Percentiles rank a stretch among this genome's conserved stretches.
Evolutionary conservation across 2,888 invertebrate species (phyloP).

Genomic region (Tiliacea aurago): DNA sequence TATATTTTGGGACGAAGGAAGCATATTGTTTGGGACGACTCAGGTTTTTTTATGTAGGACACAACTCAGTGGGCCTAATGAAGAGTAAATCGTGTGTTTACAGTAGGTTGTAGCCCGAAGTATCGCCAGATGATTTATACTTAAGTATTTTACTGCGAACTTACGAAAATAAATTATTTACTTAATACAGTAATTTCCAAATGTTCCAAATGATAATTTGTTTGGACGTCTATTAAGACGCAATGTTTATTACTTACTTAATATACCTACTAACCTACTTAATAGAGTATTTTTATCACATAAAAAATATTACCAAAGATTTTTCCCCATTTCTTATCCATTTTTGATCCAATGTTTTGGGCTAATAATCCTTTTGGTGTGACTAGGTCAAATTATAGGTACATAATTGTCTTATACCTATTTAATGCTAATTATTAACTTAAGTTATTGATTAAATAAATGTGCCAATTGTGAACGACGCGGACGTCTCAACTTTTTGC

Average conservation of each 20-base stretch:
- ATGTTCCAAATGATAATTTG: conserved; percentile 14
- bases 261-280: neutral
- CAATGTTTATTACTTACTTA: conserved; percentile 6
- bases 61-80: no score
- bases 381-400: conserved; percentile 57
- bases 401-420: conserved; percentile 68
- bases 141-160: conserved; percentile 62
- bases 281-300: neutral
- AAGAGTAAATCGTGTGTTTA: no score
- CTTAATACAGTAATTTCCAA: conserved; percentile 41
- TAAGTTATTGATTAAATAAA: conserved; percentile 32
- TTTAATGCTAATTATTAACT: conserved; percentile 45
- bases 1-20: no score
- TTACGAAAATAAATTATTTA: conserved; percentile 58
- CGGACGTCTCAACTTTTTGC: conserved; percentile 12
- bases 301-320: conserved; percentile 16
- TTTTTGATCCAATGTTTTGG: conserved; percentile 30
- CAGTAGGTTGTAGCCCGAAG: conserved; percentile 25
- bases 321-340: conserved; percentile 43
- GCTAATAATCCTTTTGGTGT: conserved; percentile 38
- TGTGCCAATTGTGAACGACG: conserved; percentile 58
- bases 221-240: conserved; percentile 16
- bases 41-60: no score
- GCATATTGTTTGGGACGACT: no score
- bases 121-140: conserved; percentile 40